Evolutionary conservation across 2,888 invertebrate genomes (phyloP).

Genomic region (Didymodactylos carnosus): DNA sequence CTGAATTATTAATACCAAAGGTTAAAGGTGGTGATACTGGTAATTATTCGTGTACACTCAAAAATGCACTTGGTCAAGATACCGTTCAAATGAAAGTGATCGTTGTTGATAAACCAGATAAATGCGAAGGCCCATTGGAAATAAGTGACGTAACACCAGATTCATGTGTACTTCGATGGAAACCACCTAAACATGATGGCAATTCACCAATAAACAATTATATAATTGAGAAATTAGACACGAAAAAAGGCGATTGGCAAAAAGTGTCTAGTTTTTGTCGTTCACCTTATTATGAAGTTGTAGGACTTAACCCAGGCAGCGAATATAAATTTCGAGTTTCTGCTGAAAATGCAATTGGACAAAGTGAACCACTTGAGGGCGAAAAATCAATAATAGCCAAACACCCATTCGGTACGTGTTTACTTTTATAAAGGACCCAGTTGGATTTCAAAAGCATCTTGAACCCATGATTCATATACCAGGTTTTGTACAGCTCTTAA

Average conservation of each 20-base stretch:
- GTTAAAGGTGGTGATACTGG: slow-evolving; percentile 80
- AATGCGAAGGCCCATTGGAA: slow-evolving; percentile 59
- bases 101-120: slow-evolving; percentile 39
- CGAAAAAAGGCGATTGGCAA: slow-evolving; percentile 37
- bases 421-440: neutral
- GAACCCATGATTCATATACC: no score
- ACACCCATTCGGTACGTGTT: slow-evolving; percentile 63
- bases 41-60: slow-evolving; percentile 67
- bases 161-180: slow-evolving; percentile 59
- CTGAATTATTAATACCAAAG: slow-evolving; percentile 40
- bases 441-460: neutral
- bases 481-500: no score
- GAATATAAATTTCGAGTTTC: slow-evolving; percentile 80
- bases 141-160: slow-evolving; percentile 82
- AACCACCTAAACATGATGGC: slow-evolving; percentile 50
- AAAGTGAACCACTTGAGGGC: slow-evolving; percentile 73
- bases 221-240: slow-evolving; percentile 76
- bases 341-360: slow-evolving; percentile 92
- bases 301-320: slow-evolving; percentile 57
- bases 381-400: slow-evolving; percentile 72
- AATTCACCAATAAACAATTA: slow-evolving; percentile 93
- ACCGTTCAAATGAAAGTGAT: slow-evolving; percentile 66
- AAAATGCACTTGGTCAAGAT: slow-evolving; percentile 73
- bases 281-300: slow-evolving; percentile 75
- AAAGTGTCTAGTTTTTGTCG: slow-evolving; percentile 67